Evolutionary conservation across 2,888 invertebrate genomes (phyloP), one percentile per base, ranked within the genome.

Genomic region (Linyphia triangularis): DNA sequence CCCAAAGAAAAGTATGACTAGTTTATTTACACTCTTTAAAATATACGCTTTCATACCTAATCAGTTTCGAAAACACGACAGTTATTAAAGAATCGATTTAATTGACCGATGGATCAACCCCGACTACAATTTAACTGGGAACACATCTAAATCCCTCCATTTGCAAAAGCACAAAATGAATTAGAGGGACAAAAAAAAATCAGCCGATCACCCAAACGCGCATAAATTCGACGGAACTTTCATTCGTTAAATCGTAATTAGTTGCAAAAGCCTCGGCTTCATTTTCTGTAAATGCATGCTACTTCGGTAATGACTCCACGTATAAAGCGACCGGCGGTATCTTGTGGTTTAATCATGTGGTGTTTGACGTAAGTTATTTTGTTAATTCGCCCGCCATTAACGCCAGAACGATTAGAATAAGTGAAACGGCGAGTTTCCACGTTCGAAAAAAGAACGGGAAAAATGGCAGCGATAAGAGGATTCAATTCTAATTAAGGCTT

Each of bases 321-420:
- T 24, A 28, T 30, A 59, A 30, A 19, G 73, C 30, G 30, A 30
- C 33, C 6, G 16, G 16, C 33, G 61, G 59, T 61, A 75, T 75
- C 75, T 73, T 37, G 59, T 16, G 75, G 61, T 61, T 61, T 75
- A 61, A 75, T 75, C 59, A 75, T 61, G 33, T 37, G 61, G 61
- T 37, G 30, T 75, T 61, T 75, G 75, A 75, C 33, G 75, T 37
- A 61, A 61, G 75, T 75, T 75, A 75, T 37, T 75, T 33, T 75
- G 59, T 75, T 75, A 75, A 75, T 61, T 61, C 75, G 37, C 75
- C 24, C 22, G 51, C 75, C 75, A 75, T 75, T 75, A 75, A 59
- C 75, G 57, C 61, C 33, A 57, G 33, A 37, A 33, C 33, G 75
- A 75, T 75, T 75, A 75, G 61, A 75, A 24, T 75, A 75, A 75